Base-by-base conservation (phyloP, 92 coral and sea anemone species). In the Bergia puertoricense region DNA sequence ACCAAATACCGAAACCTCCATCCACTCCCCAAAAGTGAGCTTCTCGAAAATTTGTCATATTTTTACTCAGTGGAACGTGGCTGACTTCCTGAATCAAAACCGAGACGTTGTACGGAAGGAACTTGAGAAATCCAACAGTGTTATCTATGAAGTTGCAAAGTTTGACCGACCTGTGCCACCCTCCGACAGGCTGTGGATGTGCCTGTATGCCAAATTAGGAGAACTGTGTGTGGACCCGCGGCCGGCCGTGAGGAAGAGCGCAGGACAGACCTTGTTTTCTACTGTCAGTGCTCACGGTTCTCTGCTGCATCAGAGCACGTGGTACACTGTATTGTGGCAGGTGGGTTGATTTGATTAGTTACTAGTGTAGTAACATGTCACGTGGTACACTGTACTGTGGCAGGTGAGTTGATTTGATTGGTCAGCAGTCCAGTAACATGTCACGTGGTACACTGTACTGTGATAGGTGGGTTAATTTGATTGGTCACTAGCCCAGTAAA, bases 271-370 rank as follows among this genome's bases (percentile, higher is more conserved):
- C 46, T 87, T 97, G 86, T 97, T 97, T 91, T 97, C 99, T 3
- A 97, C 99, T 80, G 91, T 97, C 56, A 94, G 96, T 89, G 99
- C 98, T 43, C 99, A 97, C 88, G 99, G 98, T 8, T 95, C 98
- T 22, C 72, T 97, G 69, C 86, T 97, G 84, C 94, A 97, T 74
- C 94, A 91, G 72, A 90, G 88, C 89, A 97, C 99, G 86, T 97
- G 99, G 99, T 97, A 97, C 82, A 97, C 99, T 8, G 99, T 95
- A 8, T 94, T 97, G 0, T 97, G 99, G 99, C 97, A 94, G 96
- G 98, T 96, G 86, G 30, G 85, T 54, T 48, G 11, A 45, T 66
- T 51, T 37, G 68, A 45, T 54, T 62, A 18, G 59, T 8, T 54
- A 54, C 59, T 54, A 11, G 10, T 54, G 2, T 8, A 54, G 59